phyloP scores from a whole-genome alignment of 2,888 invertebrate genomes.

The Prenolepis imparis region DNA sequence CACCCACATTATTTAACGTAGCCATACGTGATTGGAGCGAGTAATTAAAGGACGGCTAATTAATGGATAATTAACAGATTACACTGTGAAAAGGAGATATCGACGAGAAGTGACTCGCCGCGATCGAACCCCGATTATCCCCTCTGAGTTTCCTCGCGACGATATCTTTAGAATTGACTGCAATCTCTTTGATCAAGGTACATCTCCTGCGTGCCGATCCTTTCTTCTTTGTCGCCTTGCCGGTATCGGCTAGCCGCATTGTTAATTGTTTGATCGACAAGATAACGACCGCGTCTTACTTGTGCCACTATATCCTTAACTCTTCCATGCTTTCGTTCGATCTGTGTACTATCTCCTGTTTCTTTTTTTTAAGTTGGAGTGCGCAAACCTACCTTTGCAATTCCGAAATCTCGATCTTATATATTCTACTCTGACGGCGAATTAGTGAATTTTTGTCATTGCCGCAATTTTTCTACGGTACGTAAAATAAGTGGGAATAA shows the following conservation, averaged over 20 bases:
- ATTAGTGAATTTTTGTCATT: constrained; percentile 60
- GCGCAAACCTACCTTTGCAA: constrained; percentile 66
- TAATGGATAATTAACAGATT: constrained; percentile 86
- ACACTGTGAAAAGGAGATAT: constrained; percentile 84
- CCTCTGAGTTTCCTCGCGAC: constrained; percentile 64
- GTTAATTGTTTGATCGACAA: constrained; percentile 86
- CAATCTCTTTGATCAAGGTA: constrained; percentile 68
- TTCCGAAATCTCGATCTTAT: constrained; percentile 65
- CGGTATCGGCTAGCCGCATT: constrained; percentile 78
- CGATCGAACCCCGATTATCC: constrained; percentile 60
- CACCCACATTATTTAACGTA: constrained; percentile 23
- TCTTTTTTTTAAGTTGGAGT: constrained; percentile 43
- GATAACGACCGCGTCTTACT: constrained; percentile 85
- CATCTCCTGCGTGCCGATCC: constrained; percentile 65
- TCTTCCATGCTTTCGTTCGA: constrained; percentile 72
- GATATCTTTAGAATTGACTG: constrained; percentile 63
- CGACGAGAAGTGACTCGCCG: constrained; percentile 59
- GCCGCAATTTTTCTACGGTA: constrained; percentile 26
- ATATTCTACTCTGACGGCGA: constrained; percentile 62
- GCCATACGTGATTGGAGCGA: constrained; percentile 57
- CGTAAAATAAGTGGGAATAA: not conserved
- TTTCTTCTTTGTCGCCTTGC: constrained; percentile 68
- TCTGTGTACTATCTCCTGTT: constrained; percentile 52
- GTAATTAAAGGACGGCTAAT: constrained; percentile 85
- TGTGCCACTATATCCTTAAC: constrained; percentile 81